These are phyloP conservation scores for Ceratitis capitata DNA, from an alignment of 1,140 invertebrate species.

Conservation along the genomic window DNA sequence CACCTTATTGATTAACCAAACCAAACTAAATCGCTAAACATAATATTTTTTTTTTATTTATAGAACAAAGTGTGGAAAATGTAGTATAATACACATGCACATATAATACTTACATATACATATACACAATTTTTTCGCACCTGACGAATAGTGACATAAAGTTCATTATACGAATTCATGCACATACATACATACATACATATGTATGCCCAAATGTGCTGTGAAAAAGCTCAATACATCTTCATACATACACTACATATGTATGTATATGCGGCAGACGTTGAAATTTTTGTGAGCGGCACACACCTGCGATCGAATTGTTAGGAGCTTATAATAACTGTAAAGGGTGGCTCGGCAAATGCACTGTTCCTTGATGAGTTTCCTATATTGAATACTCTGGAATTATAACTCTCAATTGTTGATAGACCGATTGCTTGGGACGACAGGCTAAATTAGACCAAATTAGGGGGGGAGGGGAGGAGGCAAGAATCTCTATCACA, in stretches of 20 bases:
- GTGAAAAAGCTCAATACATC: background rate
- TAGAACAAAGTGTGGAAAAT: slow-evolving; percentile 21
- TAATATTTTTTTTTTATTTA: slow-evolving; percentile 32
- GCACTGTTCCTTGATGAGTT: too few relatives aligned
- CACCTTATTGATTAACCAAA: slow-evolving; percentile 30
- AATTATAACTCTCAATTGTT: too few relatives aligned
- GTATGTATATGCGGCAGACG: background rate
- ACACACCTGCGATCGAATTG: slow-evolving; percentile 6
- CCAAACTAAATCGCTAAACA: background rate
- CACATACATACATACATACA: too few relatives aligned
- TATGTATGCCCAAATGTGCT: background rate
- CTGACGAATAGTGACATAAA: slow-evolving; percentile 28
- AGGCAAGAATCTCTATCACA: too few relatives aligned
- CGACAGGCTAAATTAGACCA: too few relatives aligned
- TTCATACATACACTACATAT: too few relatives aligned
- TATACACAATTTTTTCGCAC: background rate
- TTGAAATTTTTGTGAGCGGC: background rate
- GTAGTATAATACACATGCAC: background rate
- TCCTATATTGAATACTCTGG: too few relatives aligned
- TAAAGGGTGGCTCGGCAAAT: background rate
- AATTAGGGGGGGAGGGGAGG: too few relatives aligned
- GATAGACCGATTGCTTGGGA: too few relatives aligned
- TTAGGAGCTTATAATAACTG: background rate
- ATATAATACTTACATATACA: background rate
- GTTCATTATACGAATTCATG: slow-evolving; percentile 19